Conservation (phyloP, 1,140 invertebrate species). For the Bombus affinis region DNA sequence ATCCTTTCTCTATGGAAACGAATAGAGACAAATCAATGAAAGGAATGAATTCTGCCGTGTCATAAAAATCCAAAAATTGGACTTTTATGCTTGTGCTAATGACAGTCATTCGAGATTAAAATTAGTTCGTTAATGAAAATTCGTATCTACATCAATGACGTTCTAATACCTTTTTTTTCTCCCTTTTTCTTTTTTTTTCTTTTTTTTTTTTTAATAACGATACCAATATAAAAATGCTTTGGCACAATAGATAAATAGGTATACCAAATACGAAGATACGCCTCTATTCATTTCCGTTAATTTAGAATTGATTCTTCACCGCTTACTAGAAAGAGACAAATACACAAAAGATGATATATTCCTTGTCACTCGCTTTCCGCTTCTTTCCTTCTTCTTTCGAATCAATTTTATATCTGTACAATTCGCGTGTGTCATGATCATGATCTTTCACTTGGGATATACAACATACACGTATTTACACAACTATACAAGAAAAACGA, state of each 20-base stretch:
- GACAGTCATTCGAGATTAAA: not conserved
- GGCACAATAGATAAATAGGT: conserved; percentile 51
- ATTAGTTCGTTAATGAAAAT: not conserved
- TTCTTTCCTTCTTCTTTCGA: not conserved
- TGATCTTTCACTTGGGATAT: conserved; percentile 22
- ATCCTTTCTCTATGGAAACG: not conserved
- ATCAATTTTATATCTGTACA: conserved; percentile 35
- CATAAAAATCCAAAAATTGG: not conserved
- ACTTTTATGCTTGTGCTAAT: too few species aligned
- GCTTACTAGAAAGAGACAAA: conserved; percentile 31
- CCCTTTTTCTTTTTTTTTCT: too few species aligned
- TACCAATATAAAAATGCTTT: conserved; percentile 53
- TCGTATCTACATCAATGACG: not conserved
- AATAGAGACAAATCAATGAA: conserved; percentile 19
- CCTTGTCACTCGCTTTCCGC: not conserved
- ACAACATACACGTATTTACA: conserved; percentile 37
- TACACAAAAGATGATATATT: conserved; percentile 37
- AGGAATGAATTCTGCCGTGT: conserved; percentile 1
- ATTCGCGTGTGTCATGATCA: not conserved
- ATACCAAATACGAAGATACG: conserved; percentile 29
- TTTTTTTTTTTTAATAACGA: not conserved
- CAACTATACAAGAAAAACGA: conserved; percentile 31
- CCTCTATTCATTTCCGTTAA: conserved; percentile 38
- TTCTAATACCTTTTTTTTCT: not conserved
- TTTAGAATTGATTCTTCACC: conserved; percentile 62